Conservation (phyloP, 1,140 invertebrate genomes). For the Penaeus chinensis region DNA sequence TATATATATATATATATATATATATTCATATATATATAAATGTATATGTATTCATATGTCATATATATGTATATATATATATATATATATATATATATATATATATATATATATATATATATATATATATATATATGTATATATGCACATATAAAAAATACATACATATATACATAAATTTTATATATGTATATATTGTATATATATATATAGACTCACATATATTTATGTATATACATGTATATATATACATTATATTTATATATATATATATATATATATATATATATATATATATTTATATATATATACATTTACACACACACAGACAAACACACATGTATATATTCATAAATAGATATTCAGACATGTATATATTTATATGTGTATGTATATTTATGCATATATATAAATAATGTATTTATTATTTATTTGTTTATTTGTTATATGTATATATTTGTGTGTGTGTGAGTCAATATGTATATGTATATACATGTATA, state of each 20-base stretch:
- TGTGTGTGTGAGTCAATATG: too few relatives aligned
- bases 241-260: conserved; percentile 14
- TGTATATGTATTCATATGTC: conserved; percentile 9
- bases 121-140: conserved; percentile 20
- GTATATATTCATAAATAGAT: too few relatives aligned
- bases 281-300: too few relatives aligned
- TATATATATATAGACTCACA: background rate
- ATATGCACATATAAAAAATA: background rate
- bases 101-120: conserved; percentile 17
- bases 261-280: too few relatives aligned
- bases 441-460: too few relatives aligned
- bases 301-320: too few relatives aligned
- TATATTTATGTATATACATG: background rate
- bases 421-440: too few relatives aligned
- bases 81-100: conserved; percentile 13
- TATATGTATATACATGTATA: too few relatives aligned
- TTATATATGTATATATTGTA: background rate
- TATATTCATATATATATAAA: conserved; percentile 4
- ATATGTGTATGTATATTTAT: too few relatives aligned
- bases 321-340: too few relatives aligned
- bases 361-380: too few relatives aligned
- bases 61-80: conserved; percentile 9
- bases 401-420: too few relatives aligned
- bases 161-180: conserved; percentile 8
- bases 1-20: conserved; percentile 22